Base-by-base conservation (phyloP, 1,140 invertebrate genomes). In the Papilio glaucus region DNA sequence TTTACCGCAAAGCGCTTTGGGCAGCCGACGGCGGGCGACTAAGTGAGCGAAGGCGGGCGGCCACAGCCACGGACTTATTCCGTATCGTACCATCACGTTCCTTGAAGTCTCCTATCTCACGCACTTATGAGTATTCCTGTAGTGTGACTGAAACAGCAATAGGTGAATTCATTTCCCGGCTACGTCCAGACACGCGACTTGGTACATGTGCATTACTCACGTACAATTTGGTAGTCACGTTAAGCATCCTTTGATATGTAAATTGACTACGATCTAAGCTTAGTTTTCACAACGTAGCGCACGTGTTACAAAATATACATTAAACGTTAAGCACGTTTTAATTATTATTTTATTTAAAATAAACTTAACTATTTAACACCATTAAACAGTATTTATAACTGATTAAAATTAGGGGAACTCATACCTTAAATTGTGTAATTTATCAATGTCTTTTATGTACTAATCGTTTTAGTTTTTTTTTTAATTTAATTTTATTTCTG, bases 11-110 rank as follows among this genome's bases (percentile, higher is more conserved):
- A 84, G 85, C 87, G 87, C 86, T 87, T 73, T 73, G 68, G 77
- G 85, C 88, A 81, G 77, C 82, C 82, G 83, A 77, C 84, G 83
- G 77, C 75, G 83, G 85, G 85, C 87, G 82, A 91, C 88, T 90
- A 88, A 86, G 71, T 80, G 80, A 81, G 80, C 80, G 74, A 88
- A 80, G 85, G 89, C 87, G 87, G 86, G 83, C 83, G 83, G 80
- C 76, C 37, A 72, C 63, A 26, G 72, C 2, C 67, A 79, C 57
- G 72, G 63, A 39, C 69, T 69, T 72, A 72, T 74, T 71, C 72
- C 68, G 72, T 72, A 38, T 65, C 74, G 38, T 39, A 49, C 57
- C 62, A 53, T 41, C 72, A 75, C 69, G 57, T 77, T 72, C 42
- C 70, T 42, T 45, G 53, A 39, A 74, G 72, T 65, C 65, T 72